These are phyloP conservation scores for Tapirus terrestris DNA, from an alignment of 2,113 vertebrate species.

Conservation along the genomic window DNA sequence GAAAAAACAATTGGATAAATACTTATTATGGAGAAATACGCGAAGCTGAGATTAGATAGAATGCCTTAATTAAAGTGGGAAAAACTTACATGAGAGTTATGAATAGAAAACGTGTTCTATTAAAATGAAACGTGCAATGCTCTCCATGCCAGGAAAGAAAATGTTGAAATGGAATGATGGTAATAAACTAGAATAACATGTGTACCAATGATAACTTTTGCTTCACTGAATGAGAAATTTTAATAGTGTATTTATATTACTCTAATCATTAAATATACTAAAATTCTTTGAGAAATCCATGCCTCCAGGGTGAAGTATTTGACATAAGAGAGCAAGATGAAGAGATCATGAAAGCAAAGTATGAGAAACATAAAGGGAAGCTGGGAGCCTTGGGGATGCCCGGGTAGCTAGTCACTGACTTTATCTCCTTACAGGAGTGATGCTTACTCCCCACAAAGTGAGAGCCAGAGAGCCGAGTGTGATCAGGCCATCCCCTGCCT, in stretches of 20 bases:
- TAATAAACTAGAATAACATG: not conserved
- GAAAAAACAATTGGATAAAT: not conserved
- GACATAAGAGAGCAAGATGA: not conserved
- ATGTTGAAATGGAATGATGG: not conserved
- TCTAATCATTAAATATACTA: not conserved
- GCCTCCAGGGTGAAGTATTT: not conserved
- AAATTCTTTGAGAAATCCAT: not conserved
- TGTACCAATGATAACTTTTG: not conserved
- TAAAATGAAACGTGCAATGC: not conserved
- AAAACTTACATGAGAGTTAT: not conserved
- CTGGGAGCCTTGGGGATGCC: not conserved
- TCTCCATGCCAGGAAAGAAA: not conserved
- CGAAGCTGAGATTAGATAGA: not conserved
- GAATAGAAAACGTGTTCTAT: constrained; percentile 22
- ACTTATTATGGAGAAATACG: not conserved
- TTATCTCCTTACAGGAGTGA: not conserved
- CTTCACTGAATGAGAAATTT: not conserved
- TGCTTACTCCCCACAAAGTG: not conserved
- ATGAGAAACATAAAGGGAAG: not conserved
- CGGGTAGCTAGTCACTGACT: not conserved
- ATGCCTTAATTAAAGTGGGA: constrained; percentile 25
- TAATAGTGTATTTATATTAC: not conserved
- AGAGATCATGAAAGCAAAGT: not conserved
- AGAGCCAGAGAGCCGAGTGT: not conserved
- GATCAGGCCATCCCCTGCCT: not conserved